These are phyloP conservation scores for Elaeidobius kamerunicus DNA, from an alignment of 2,888 invertebrate species.

Conservation along the genomic window DNA sequence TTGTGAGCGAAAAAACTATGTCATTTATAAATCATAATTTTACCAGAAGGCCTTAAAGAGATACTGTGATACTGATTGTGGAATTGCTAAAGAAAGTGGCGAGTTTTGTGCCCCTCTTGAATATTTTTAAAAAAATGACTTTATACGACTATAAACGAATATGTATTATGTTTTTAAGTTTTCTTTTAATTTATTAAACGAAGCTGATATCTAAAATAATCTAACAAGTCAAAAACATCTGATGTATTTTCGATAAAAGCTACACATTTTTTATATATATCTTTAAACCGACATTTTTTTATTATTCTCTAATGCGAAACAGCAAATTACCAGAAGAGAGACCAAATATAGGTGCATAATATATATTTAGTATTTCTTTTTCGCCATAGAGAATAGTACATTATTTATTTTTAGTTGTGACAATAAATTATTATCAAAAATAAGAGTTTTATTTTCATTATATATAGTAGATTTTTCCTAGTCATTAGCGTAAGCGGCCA, in stretches of 20 bases:
- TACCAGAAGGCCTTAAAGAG: constrained; percentile 13
- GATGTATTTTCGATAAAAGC: too few species aligned
- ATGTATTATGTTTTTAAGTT: background rate
- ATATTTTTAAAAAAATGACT: constrained; percentile 1
- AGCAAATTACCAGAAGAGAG: constrained; percentile 6
- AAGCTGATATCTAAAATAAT: background rate
- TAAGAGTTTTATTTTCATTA: too few species aligned
- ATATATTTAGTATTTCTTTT: too few species aligned
- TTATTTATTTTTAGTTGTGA: too few species aligned
- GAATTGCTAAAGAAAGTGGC: constrained; percentile 7
- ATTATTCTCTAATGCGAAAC: background rate
- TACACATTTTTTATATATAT: background rate
- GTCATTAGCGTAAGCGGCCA: too few species aligned
- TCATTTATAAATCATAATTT: constrained; percentile 12
- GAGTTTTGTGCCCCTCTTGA: constrained; percentile 10
- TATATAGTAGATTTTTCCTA: too few species aligned
- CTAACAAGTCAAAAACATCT: too few species aligned
- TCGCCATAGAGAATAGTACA: too few species aligned
- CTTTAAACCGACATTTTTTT: background rate
- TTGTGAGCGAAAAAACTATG: constrained; percentile 25
- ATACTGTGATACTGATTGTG: constrained; percentile 22
- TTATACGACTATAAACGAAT: constrained; percentile 6
- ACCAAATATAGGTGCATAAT: constrained; percentile 29
- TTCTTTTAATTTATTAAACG: background rate
- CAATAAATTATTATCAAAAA: too few species aligned